Percentiles rank a stretch among this genome's conserved stretches.
These are phyloP conservation scores for Scopus umbretta DNA, from an alignment of 2,113 vertebrate species.

Conservation along the genomic window DNA sequence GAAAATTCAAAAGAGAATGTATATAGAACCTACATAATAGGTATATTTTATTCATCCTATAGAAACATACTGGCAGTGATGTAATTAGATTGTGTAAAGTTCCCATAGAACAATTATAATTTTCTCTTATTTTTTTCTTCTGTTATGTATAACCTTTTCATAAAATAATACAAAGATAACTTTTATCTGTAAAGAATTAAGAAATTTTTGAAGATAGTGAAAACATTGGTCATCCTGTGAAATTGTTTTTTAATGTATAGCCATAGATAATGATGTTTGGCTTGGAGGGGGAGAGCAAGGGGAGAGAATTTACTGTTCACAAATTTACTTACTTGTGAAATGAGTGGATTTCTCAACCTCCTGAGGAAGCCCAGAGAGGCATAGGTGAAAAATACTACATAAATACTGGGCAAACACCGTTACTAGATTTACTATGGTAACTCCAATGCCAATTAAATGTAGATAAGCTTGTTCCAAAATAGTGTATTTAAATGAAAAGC, in stretches of 20 bases:
- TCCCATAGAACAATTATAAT: not conserved
- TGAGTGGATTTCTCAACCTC: not conserved
- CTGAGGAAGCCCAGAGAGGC: not conserved
- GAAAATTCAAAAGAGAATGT: not conserved
- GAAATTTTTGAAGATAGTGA: not conserved
- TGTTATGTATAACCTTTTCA: not conserved
- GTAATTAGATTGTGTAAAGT: not conserved
- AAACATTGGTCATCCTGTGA: not conserved
- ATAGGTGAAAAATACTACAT: not conserved
- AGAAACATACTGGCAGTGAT: not conserved
- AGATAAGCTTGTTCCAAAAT: not conserved
- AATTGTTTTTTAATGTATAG: not conserved
- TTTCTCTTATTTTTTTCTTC: not conserved
- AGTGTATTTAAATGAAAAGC: not conserved
- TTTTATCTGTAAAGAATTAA: not conserved
- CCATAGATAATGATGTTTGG: not conserved
- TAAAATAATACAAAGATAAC: not conserved
- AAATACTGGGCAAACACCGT: not conserved
- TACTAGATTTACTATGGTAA: not conserved
- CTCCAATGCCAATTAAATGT: not conserved
- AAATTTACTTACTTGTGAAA: not conserved
- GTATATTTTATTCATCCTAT: not conserved
- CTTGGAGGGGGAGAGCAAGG: not conserved
- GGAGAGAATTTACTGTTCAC: not conserved
- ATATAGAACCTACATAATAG: not conserved